phyloP scores from a whole-genome alignment of 2,888 invertebrate genomes.

The Athrips mouffetella region DNA sequence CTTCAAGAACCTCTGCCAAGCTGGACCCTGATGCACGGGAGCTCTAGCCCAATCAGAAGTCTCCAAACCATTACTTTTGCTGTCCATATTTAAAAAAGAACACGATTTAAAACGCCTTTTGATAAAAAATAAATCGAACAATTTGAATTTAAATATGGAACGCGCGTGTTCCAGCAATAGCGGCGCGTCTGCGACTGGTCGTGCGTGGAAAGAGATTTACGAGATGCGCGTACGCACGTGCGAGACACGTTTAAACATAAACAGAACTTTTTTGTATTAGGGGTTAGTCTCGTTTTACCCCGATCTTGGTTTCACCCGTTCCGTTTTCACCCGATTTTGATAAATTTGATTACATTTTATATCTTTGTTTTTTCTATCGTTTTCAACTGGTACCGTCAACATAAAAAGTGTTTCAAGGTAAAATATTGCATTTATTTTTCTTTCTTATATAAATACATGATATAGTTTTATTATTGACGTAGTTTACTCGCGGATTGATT shows the following conservation, averaged over 20 bases:
- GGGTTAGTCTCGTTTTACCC: too few relatives aligned
- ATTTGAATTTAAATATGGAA: conserved; percentile 8
- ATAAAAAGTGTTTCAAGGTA: too few relatives aligned
- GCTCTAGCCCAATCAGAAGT: conserved; percentile 55
- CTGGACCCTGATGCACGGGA: conserved; percentile 45
- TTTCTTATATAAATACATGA: too few relatives aligned
- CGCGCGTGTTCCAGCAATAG: conserved; percentile 8
- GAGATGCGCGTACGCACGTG: conserved; percentile 9
- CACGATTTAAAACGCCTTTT: background rate
- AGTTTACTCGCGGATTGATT: too few relatives aligned
- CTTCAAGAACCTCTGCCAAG: conserved; percentile 42
- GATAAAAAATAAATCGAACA: background rate
- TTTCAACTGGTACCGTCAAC: too few relatives aligned
- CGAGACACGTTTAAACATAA: conserved; percentile 2
- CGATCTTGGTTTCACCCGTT: too few relatives aligned
- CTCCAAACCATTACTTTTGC: conserved; percentile 58
- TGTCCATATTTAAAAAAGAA: conserved; percentile 38
- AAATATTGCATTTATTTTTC: too few relatives aligned
- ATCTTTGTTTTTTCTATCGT: too few relatives aligned
- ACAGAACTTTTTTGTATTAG: conserved; percentile 5
- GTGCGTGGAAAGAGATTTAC: too few relatives aligned
- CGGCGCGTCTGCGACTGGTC: conserved; percentile 4
- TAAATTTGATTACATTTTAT: too few relatives aligned
- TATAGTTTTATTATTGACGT: too few relatives aligned
- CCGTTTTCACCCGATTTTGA: too few relatives aligned